Conservation (phyloP, 2,888 invertebrate genomes). For the Timandra comae region DNA sequence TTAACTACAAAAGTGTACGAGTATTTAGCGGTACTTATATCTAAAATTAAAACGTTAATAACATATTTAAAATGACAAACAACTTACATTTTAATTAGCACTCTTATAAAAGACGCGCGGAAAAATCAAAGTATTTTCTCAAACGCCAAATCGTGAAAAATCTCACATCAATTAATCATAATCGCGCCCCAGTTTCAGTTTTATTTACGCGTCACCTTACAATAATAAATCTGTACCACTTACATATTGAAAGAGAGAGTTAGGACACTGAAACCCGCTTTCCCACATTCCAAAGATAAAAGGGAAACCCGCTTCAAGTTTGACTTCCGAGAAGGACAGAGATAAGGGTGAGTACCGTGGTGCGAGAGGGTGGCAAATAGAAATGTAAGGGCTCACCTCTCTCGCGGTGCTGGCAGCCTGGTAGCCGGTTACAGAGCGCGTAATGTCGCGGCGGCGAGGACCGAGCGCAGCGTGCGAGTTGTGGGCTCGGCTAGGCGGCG, state of each 20-base stretch:
- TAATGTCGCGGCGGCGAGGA: constrained; percentile 44
- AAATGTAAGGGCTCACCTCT: constrained; percentile 68
- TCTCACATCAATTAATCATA: too few relatives aligned
- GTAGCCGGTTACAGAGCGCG: constrained; percentile 71
- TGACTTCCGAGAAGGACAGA: constrained; percentile 39
- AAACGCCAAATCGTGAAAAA: too few relatives aligned
- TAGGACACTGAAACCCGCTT: constrained; percentile 66
- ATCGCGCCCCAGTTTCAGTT: too few relatives aligned
- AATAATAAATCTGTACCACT: constrained; percentile 46
- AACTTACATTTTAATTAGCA: too few relatives aligned
- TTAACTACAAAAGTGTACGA: too few relatives aligned
- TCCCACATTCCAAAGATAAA: constrained; percentile 72
- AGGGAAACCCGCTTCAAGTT: constrained; percentile 65
- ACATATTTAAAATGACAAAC: too few relatives aligned
- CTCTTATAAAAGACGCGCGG: too few relatives aligned
- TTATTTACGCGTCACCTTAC: constrained; percentile 28
- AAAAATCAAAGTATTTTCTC: too few relatives aligned
- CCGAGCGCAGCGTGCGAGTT: constrained; percentile 54
- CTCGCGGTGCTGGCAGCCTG: constrained; percentile 55
- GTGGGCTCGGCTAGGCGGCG: constrained; percentile 53
- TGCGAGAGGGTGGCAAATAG: constrained; percentile 46
- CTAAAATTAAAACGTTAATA: too few relatives aligned
- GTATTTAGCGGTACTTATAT: too few relatives aligned
- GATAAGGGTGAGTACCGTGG: constrained; percentile 29
- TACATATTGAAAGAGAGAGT: constrained; percentile 74